Conservation (phyloP, 2,797 vertebrate genomes). For the Phrynocephalus guinanensis region DNA sequence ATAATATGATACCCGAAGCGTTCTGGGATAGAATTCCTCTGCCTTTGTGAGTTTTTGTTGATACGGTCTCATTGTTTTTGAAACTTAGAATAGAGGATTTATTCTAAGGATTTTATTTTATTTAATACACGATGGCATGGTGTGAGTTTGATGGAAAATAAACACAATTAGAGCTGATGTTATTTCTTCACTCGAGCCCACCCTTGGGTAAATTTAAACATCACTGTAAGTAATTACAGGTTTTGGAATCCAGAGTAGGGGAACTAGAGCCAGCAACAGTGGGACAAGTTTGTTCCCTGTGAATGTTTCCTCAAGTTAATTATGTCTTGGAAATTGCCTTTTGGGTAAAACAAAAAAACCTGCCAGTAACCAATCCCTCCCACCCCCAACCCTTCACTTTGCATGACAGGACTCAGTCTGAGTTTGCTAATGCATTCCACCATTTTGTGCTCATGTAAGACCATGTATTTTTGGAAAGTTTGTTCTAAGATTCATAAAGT, state of each 20-base stretch:
- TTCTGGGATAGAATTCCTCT: background rate
- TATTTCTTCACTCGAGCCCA: slow-evolving; percentile 50
- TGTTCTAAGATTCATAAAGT: background rate
- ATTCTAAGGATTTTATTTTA: slow-evolving; percentile 19
- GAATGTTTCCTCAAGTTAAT: slow-evolving; percentile 19
- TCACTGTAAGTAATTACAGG: slow-evolving; percentile 60
- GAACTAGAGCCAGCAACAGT: slow-evolving; percentile 17
- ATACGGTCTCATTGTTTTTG: slow-evolving; percentile 42
- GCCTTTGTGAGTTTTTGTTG: slow-evolving; percentile 19
- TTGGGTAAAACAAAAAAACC: slow-evolving; percentile 24
- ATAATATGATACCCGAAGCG: slow-evolving; percentile 19
- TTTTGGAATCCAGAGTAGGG: slow-evolving; percentile 37
- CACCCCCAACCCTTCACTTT: background rate
- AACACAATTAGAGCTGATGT: slow-evolving; percentile 53
- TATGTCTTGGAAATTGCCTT: background rate
- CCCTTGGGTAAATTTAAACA: slow-evolving; percentile 67
- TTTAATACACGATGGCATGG: slow-evolving; percentile 1
- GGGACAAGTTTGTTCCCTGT: slow-evolving; percentile 42
- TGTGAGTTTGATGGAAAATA: slow-evolving; percentile 42
- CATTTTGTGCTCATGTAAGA: background rate
- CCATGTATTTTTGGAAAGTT: slow-evolving; percentile 23
- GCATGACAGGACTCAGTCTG: accelerated
- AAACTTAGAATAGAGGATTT: background rate
- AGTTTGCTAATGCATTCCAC: background rate
- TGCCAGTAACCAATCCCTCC: background rate